These are phyloP conservation scores for Smutsia gigantea DNA, from an alignment of 2,797 vertebrate species.

Conservation along the genomic window DNA sequence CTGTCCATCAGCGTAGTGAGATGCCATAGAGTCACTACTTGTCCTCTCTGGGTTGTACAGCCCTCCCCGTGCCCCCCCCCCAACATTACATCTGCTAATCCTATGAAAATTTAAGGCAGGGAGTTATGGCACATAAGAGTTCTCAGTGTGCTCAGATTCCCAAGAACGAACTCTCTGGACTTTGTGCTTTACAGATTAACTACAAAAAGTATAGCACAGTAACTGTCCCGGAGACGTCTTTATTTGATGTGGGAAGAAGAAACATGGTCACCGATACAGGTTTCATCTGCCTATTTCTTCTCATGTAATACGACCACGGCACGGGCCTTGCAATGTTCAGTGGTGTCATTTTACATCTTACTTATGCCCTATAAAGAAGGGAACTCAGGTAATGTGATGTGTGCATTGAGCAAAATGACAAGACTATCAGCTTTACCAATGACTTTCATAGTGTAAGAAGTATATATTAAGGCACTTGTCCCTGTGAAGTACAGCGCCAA, in stretches of 20 bases:
- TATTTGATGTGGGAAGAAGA: conserved; percentile 48
- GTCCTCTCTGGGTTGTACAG: too few relatives aligned
- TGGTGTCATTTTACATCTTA: conserved; percentile 15
- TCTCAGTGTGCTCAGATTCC: conserved; percentile 56
- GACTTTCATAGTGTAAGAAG: conserved; percentile 1
- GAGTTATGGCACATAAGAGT: neutral
- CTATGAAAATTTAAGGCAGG: conserved; percentile 21
- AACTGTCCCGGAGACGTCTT: conserved; percentile 9
- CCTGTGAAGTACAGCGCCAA: neutral
- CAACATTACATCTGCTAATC: too few relatives aligned
- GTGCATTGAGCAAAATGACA: conserved; percentile 43
- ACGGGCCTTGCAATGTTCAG: neutral
- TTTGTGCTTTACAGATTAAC: conserved; percentile 50
- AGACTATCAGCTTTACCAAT: conserved; percentile 1
- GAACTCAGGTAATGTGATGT: neutral
- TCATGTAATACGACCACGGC: neutral
- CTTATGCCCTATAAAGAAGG: neutral
- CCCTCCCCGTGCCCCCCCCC: too few relatives aligned
- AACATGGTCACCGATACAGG: neutral
- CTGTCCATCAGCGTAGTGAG: too few relatives aligned
- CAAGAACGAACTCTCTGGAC: neutral
- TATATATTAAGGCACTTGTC: neutral
- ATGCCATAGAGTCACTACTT: too few relatives aligned
- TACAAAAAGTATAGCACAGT: conserved; percentile 39
- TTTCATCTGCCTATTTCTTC: conserved; percentile 43